phyloP scores from a whole-genome alignment of 2,113 vertebrate species.

The Oriolus oriolus region DNA sequence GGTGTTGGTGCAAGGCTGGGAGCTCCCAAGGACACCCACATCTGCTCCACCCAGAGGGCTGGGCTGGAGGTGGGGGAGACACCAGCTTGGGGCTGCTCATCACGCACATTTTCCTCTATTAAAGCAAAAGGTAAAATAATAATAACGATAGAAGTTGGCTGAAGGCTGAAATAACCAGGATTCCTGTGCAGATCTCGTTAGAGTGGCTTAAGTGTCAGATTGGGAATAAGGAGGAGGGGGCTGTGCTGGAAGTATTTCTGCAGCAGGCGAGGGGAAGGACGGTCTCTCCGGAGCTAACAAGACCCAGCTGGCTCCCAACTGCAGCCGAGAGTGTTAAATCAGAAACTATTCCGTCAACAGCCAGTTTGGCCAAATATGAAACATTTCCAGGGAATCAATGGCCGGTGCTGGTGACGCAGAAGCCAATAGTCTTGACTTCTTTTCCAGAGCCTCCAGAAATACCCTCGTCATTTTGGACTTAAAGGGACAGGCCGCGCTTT shows the following conservation, averaged over 20 bases:
- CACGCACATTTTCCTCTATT: not conserved
- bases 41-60: not conserved
- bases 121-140: not conserved
- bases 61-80: not conserved
- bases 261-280: conserved; percentile 34
- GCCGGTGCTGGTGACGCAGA: conserved; percentile 49
- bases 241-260: conserved; percentile 26
- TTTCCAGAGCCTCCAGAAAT: conserved; percentile 64
- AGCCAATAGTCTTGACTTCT: conserved; percentile 66
- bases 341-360: conserved; percentile 68
- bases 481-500: not conserved
- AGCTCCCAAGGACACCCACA: not conserved
- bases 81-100: not conserved
- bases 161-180: conserved; percentile 23
- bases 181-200: conserved; percentile 23
- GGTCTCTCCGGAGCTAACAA: conserved; percentile 45
- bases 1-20: not conserved
- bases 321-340: conserved; percentile 61
- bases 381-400: conserved; percentile 66
- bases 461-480: conserved; percentile 26
- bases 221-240: conserved; percentile 35
- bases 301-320: conserved; percentile 60
- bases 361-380: conserved; percentile 68
- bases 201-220: not conserved
- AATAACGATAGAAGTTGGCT: not conserved